Percentiles rank a stretch among this genome's conserved stretches.
These are phyloP conservation scores for Tachystola acroxantha DNA, from an alignment of 2,888 invertebrate genomes.

Conservation along the genomic window DNA sequence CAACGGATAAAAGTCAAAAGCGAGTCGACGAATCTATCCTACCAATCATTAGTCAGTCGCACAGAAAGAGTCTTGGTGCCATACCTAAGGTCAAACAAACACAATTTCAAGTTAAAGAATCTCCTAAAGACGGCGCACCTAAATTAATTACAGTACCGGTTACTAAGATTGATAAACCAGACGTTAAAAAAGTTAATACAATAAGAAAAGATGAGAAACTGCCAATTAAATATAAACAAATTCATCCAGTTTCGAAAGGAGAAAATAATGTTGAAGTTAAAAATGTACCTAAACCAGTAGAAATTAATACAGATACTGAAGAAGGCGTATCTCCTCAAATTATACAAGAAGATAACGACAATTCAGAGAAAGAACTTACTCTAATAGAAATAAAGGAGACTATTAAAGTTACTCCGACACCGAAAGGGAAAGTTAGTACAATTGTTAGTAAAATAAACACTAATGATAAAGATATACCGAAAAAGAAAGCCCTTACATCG, in stretches of 20 bases:
- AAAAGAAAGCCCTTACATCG: conserved; percentile 44
- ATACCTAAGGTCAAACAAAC: too few species aligned
- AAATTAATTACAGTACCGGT: too few species aligned
- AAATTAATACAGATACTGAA: conserved; percentile 2
- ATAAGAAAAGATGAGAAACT: neutral
- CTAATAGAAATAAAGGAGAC: conserved; percentile 16
- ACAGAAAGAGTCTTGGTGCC: too few species aligned
- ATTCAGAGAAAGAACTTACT: conserved; percentile 5
- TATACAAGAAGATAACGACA: too few species aligned
- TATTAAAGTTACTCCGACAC: conserved; percentile 15
- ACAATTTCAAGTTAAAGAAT: too few species aligned
- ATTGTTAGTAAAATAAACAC: conserved; percentile 27
- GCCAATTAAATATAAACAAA: neutral
- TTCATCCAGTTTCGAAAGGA: neutral
- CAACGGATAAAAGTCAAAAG: too few species aligned
- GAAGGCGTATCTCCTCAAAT: neutral
- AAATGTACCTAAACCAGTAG: neutral
- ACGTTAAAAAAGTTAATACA: too few species aligned
- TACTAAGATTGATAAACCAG: too few species aligned
- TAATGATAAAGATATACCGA: conserved; percentile 32
- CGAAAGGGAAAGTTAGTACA: conserved; percentile 44
- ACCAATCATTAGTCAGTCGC: too few species aligned
- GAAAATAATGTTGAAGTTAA: neutral
- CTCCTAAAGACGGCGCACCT: too few species aligned
- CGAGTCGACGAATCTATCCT: too few species aligned